A percentile compares a stretch with the other conserved stretches of the same genome.
Conservation (phyloP, 2,888 invertebrate species). For the Temnothorax ravouxi region DNA sequence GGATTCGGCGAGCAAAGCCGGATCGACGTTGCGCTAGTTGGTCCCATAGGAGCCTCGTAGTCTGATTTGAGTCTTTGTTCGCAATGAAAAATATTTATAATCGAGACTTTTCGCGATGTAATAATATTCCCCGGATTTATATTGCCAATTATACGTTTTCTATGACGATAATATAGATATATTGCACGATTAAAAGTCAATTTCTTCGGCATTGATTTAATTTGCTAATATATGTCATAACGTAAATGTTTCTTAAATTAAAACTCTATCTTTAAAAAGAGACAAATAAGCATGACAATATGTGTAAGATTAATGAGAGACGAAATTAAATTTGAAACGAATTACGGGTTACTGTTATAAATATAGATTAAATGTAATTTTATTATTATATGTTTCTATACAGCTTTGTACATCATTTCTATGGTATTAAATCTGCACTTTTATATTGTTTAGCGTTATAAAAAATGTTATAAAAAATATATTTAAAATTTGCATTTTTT, state of each 20-base stretch:
- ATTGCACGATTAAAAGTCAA: background rate
- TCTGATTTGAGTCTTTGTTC: slow-evolving; percentile 20
- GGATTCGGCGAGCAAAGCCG: slow-evolving; percentile 20
- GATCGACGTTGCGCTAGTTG: slow-evolving; percentile 67
- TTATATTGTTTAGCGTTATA: background rate
- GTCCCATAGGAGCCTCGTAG: slow-evolving; percentile 66
- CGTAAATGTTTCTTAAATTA: background rate
- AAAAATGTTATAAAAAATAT: background rate
- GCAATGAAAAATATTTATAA: slow-evolving; percentile 27
- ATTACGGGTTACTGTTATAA: background rate
- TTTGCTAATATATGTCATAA: background rate
- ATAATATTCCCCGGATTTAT: slow-evolving; percentile 14
- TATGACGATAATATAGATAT: background rate
- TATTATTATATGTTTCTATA: background rate
- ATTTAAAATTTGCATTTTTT: background rate
- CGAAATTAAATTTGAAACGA: background rate
- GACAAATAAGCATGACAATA: background rate
- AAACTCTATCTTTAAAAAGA: background rate
- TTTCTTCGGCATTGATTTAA: background rate
- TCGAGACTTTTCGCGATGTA: background rate
- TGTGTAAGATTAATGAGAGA: background rate
- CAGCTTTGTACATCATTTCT: background rate
- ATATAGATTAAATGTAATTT: background rate
- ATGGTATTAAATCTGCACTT: background rate
- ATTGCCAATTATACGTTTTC: slow-evolving; percentile 23